These are phyloP conservation scores for Drosophila arizonae DNA, from an alignment of 1,140 invertebrate species.

Conservation along the genomic window DNA sequence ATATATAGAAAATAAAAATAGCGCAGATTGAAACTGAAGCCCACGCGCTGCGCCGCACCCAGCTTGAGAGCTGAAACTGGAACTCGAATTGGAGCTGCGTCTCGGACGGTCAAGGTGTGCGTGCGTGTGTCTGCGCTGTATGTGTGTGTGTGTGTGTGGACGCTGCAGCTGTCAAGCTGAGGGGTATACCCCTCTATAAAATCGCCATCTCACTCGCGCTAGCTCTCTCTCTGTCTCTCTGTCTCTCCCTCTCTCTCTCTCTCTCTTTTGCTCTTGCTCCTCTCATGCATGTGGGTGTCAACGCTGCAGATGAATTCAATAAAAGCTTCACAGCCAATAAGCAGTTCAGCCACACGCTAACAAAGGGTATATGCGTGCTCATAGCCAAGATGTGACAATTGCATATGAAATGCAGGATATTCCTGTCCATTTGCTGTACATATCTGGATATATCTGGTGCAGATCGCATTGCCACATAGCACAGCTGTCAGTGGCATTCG, in stretches of 20 bases:
- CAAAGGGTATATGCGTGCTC: background rate
- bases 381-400: too few relatives aligned
- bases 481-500: background rate
- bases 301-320: constrained; percentile 67
- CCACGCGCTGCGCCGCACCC: constrained; percentile 62
- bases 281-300: constrained; percentile 64
- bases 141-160: constrained; percentile 1
- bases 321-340: constrained; percentile 79
- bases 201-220: background rate
- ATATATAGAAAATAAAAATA: constrained; percentile 65
- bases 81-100: constrained; percentile 14
- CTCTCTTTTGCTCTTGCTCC: background rate
- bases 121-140: too few relatives aligned
- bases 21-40: constrained; percentile 67
- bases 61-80: constrained; percentile 8
- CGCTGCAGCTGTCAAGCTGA: background rate
- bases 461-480: too few relatives aligned
- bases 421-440: too few relatives aligned
- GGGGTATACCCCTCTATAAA: background rate
- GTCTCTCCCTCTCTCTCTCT: background rate
- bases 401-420: too few relatives aligned
- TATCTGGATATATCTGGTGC: too few relatives aligned
- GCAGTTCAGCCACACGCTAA: constrained; percentile 19
- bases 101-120: constrained; percentile 4
- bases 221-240: background rate